These are phyloP conservation scores for Eilema griseolum DNA, from an alignment of 2,888 invertebrate species.

Conservation along the genomic window DNA sequence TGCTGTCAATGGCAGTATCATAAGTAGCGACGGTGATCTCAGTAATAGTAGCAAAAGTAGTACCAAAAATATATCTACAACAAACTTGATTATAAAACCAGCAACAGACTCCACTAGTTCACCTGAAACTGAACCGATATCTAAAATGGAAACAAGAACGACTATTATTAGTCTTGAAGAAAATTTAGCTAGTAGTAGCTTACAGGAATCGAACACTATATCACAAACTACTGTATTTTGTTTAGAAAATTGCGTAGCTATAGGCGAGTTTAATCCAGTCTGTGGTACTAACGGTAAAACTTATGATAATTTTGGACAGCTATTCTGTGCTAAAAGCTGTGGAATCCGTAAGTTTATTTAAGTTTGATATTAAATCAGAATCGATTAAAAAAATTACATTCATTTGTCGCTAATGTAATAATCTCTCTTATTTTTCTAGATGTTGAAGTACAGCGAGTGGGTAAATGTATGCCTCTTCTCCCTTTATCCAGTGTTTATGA, in stretches of 20 bases:
- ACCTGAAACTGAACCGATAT: background rate
- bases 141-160: background rate
- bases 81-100: background rate
- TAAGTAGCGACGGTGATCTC: background rate
- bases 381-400: no score
- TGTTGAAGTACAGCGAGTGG: constrained; percentile 26
- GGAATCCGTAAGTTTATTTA: constrained; percentile 67
- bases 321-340: constrained; percentile 75
- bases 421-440: constrained; percentile 17
- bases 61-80: background rate
- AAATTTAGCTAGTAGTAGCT: background rate
- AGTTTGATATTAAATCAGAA: no score
- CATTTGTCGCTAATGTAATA: background rate
- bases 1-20: background rate
- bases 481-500: background rate
- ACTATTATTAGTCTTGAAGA: background rate
- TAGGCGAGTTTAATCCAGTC: constrained; percentile 78
- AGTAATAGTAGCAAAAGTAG: background rate
- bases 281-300: constrained; percentile 77
- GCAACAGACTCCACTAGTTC: background rate
- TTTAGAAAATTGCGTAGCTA: constrained; percentile 45
- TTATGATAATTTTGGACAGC: constrained; percentile 71
- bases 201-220: constrained; percentile 13
- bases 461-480: background rate
- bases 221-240: constrained; percentile 39